Evolutionary conservation across 2,113 vertebrate species (phyloP).

Genomic region (Micromys minutus): DNA sequence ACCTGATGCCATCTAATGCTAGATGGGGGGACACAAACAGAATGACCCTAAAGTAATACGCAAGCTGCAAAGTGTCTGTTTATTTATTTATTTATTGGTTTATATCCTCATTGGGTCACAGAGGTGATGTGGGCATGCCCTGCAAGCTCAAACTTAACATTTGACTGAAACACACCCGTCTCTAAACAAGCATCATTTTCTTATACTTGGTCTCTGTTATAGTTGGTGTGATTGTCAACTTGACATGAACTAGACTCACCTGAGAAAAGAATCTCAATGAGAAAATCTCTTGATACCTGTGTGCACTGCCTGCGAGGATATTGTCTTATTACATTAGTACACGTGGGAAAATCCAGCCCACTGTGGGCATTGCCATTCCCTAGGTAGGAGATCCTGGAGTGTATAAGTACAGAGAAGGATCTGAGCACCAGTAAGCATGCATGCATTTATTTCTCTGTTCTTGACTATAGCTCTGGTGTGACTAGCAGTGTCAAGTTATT

Average conservation of each 20-base stretch:
- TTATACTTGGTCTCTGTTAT: not conserved
- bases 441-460: not conserved
- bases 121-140: fast-evolving
- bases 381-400: not conserved
- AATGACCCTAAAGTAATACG: not conserved
- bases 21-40: not conserved
- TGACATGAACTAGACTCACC: not conserved
- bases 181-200: not conserved
- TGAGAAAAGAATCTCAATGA: not conserved
- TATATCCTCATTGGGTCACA: no score
- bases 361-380: not conserved
- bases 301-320: no score
- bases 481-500: not conserved
- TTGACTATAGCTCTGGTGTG: not conserved
- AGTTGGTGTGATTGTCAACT: not conserved
- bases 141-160: not conserved
- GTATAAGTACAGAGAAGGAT: not conserved
- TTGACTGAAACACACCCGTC: not conserved
- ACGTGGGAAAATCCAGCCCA: not conserved
- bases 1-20: no score
- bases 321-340: not conserved
- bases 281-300: not conserved
- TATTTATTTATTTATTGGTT: not conserved
- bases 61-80: not conserved
- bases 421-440: not conserved